Percentiles rank a stretch among this genome's conserved stretches.
These are phyloP conservation scores for Strigops habroptila DNA, from an alignment of 2,113 vertebrate species.

Conservation along the genomic window DNA sequence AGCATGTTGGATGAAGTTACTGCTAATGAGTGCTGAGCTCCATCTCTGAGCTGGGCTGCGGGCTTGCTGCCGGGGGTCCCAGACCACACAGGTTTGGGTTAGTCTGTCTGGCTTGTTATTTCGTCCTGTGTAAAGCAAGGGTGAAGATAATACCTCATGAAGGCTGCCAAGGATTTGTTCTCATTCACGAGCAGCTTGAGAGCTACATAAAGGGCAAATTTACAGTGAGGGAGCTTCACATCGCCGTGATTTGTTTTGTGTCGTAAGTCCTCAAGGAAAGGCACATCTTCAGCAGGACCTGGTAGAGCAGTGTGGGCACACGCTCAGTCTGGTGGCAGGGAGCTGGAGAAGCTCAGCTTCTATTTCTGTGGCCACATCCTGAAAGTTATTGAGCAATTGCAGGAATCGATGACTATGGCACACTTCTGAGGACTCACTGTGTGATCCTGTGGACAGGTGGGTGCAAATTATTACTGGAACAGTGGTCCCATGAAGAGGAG, in stretches of 20 bases:
- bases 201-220: neutral
- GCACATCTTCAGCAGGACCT: neutral
- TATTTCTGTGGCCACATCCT: neutral
- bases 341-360: neutral
- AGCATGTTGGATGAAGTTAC: rapidly evolving
- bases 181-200: neutral
- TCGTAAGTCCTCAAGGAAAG: neutral
- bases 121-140: neutral
- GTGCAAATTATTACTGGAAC: neutral
- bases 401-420: neutral
- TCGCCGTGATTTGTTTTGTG: neutral
- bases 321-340: neutral
- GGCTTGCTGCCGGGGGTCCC: neutral
- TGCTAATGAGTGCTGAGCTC: neutral
- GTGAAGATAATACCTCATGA: neutral
- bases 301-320: neutral
- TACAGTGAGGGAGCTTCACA: neutral
- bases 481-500: neutral
- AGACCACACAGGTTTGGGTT: rapidly evolving
- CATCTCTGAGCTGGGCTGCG: neutral
- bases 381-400: neutral
- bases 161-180: neutral
- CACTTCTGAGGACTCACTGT: neutral
- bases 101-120: neutral
- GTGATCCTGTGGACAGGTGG: neutral